Conservation (phyloP, 2,797 vertebrate species). For the Hafferia zeledoni region DNA sequence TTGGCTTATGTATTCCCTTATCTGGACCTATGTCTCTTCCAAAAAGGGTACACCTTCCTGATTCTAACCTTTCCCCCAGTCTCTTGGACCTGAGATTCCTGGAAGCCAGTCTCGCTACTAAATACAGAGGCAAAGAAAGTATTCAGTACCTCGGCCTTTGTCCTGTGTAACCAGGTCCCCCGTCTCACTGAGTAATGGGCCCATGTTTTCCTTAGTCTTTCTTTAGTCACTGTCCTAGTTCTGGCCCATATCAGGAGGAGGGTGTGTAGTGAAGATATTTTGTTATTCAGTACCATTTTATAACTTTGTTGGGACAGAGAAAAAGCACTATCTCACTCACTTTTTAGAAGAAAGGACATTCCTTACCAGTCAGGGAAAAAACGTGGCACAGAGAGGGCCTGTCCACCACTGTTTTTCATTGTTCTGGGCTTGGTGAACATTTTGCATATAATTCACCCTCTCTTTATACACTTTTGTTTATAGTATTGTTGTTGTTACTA, state of each 20-base stretch:
- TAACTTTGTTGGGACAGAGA: background rate
- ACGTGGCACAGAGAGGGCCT: rapidly evolving
- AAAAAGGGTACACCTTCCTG: background rate
- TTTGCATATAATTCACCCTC: background rate
- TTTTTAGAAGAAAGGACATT: rapidly evolving
- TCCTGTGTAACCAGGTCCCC: background rate
- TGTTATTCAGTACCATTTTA: background rate
- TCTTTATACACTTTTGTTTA: background rate
- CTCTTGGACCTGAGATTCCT: background rate
- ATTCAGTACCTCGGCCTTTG: background rate
- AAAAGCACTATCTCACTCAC: background rate
- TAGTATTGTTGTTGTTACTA: background rate
- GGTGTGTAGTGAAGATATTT: background rate
- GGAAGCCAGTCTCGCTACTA: background rate
- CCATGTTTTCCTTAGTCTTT: background rate
- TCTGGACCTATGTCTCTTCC: too few relatives aligned
- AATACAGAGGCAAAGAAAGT: background rate
- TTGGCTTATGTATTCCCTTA: background rate
- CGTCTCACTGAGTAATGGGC: background rate
- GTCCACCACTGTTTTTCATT: rapidly evolving
- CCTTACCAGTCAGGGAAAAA: background rate
- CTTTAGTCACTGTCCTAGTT: too few relatives aligned
- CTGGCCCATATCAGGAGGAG: rapidly evolving
- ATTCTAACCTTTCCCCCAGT: rapidly evolving
- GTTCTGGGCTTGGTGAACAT: background rate